Conservation (phyloP, 2,113 vertebrate species). For the Corvus moneduloides region DNA sequence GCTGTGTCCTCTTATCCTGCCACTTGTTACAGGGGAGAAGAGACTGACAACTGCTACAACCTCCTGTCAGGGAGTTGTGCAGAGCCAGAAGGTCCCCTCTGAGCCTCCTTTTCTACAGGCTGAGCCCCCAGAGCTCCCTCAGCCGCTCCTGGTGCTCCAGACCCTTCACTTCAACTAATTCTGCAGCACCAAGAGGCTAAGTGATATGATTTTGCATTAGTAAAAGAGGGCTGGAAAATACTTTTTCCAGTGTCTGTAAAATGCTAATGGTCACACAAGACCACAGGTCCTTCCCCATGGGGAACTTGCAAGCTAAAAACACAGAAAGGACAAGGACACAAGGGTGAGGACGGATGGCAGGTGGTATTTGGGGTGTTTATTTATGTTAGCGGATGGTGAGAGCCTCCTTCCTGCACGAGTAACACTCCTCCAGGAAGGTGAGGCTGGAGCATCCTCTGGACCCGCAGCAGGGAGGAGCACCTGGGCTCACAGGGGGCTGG, state of each 20-base stretch:
- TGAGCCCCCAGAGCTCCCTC: neutral
- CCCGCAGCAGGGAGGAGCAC: neutral
- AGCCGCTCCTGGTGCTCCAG: neutral
- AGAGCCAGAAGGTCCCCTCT: neutral
- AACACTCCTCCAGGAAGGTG: neutral
- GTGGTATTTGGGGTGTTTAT: neutral
- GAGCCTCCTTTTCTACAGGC: neutral
- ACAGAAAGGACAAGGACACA: neutral
- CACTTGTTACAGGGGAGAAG: neutral
- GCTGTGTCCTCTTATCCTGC: neutral
- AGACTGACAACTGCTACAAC: neutral
- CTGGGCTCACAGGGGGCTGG: neutral
- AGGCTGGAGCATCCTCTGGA: neutral
- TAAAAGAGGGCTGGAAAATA: neutral
- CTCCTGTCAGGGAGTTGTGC: neutral
- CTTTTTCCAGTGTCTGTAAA: neutral
- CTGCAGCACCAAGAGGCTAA: neutral
- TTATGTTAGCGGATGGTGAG: neutral
- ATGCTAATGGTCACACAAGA: neutral
- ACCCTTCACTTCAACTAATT: neutral
- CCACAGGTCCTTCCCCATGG: neutral
- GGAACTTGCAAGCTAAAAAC: neutral
- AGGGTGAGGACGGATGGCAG: neutral
- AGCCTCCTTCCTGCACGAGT: neutral
- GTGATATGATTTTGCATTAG: neutral